A percentile compares a stretch with the other conserved stretches of the same genome.
These are phyloP conservation scores for Antechinus stuartii DNA, from an alignment of 2,113 vertebrate genomes.

Conservation along the genomic window DNA sequence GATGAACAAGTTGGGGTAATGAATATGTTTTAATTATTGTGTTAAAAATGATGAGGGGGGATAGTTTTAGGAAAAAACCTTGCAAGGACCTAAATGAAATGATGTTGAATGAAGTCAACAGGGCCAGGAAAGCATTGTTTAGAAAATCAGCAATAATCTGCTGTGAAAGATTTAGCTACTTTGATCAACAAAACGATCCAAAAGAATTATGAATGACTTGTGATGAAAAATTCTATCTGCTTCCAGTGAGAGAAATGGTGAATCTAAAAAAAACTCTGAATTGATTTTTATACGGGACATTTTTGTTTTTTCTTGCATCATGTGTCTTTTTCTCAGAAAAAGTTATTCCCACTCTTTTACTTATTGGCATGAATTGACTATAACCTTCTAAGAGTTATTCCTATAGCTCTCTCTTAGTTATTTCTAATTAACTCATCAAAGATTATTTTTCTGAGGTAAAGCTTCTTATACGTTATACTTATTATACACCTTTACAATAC, in stretches of 20 bases:
- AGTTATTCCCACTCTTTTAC: not conserved
- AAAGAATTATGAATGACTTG: not conserved
- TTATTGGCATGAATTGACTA: not conserved
- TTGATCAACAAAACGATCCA: not conserved
- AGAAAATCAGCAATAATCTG: not conserved
- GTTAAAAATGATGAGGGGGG: not conserved
- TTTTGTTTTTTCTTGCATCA: not conserved
- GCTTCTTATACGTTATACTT: constrained; percentile 46
- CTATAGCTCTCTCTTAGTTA: not conserved
- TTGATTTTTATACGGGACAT: constrained; percentile 14
- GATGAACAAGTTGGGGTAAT: not conserved
- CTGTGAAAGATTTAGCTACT: not conserved
- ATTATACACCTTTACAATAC: constrained; percentile 11
- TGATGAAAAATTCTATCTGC: not conserved
- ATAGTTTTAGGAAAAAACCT: not conserved
- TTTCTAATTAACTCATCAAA: constrained; percentile 51
- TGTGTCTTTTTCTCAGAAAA: not conserved
- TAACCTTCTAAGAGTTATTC: not conserved
- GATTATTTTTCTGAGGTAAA: constrained; percentile 38
- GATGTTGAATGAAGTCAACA: not conserved
- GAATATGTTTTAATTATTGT: not conserved
- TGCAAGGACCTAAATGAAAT: not conserved
- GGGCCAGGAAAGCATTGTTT: not conserved
- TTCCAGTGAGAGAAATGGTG: not conserved
- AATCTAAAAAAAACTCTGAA: constrained; percentile 33